phyloP scores from a whole-genome alignment of 1,140 invertebrate species.

The Cherax destructor region DNA sequence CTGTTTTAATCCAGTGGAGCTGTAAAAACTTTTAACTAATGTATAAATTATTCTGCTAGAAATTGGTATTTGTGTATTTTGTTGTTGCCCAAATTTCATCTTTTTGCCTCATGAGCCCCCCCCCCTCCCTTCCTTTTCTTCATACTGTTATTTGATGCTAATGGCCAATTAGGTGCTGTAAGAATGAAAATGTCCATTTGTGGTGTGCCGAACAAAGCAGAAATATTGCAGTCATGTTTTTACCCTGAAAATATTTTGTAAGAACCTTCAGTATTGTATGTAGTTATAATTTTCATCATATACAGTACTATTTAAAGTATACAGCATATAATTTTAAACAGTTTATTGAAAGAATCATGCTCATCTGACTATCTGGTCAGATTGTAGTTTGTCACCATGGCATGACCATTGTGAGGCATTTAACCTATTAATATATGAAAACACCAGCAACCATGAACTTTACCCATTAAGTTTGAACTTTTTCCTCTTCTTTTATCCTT shows the following conservation, averaged over 20 bases:
- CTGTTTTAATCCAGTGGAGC: constrained; percentile 19
- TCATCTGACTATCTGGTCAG: constrained; percentile 44
- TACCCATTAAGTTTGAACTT: constrained; percentile 52
- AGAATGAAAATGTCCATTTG: constrained; percentile 47
- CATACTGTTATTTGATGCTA: constrained; percentile 64
- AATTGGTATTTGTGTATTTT: not conserved
- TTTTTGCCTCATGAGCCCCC: constrained; percentile 9
- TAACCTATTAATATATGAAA: constrained; percentile 30
- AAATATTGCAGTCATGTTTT: constrained; percentile 48
- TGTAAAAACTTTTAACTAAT: not conserved
- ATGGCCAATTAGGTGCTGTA: constrained; percentile 59
- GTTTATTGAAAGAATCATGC: constrained; percentile 36
- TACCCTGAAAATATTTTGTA: constrained; percentile 32
- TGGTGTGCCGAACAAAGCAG: constrained; percentile 49
- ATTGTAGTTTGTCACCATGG: constrained; percentile 32
- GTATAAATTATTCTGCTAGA: constrained; percentile 7
- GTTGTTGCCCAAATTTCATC: constrained; percentile 51
- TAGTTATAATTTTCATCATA: constrained; percentile 53
- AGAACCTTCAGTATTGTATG: constrained; percentile 31
- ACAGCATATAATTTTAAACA: constrained; percentile 45
- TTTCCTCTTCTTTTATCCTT: constrained; percentile 51
- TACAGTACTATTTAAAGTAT: constrained; percentile 39
- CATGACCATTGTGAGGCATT: constrained; percentile 59
- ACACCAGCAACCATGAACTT: constrained; percentile 44
- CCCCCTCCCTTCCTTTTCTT: not conserved